Evolutionary conservation across 2,888 invertebrate species (phyloP), one percentile per base, ranked within the genome.

Genomic region (Ypsolopha sequella): DNA sequence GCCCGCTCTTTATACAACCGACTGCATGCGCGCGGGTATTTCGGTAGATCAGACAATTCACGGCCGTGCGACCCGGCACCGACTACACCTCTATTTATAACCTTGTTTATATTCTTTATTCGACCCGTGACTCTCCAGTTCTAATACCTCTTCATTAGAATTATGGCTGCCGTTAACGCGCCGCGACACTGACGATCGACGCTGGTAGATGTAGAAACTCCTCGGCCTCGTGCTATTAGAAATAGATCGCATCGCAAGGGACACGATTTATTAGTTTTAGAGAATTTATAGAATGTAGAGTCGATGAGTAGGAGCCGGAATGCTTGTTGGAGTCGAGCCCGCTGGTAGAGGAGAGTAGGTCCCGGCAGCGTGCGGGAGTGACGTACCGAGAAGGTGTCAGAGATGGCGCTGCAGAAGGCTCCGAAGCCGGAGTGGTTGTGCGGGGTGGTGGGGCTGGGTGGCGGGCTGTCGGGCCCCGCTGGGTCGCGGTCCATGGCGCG

Each of bases 61-160:
- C 80, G 80, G 82, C 84, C 81, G 79, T 52, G 51, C 58, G 54
- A 54, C 80, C 81, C 85, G 81, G 82, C 84, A 82, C 81, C 75
- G 72, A 77, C 78, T 80, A 82, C 82, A 84, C 68, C 76, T 81
- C 85, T 85, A 86, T 79, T 84, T 75, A 82, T 86, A 86, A 80
- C 76, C 81, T 80, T 86, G 84, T 86, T 85, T 86, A 86, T 85
- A 81, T 84, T 85, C 84, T 68, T 82, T 80, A 79, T 75, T 75
- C 74, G 70, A 66, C 69, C 66, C 70, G 70, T 38, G 33, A 38
- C 7, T 48, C 24, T 38, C 69, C 24, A 3, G 70, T 71, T 76
- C 69, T 61, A 65, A 72, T 68, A 69, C 62, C 63, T 65, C 65
- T 60, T 55, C 59, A 57, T 63, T 62, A 60, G 24, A 57, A 54